Evolutionary conservation across 2,888 invertebrate species (phyloP), one percentile per base, ranked within the genome.

Genomic region (Nephrocerus scutellatus): DNA sequence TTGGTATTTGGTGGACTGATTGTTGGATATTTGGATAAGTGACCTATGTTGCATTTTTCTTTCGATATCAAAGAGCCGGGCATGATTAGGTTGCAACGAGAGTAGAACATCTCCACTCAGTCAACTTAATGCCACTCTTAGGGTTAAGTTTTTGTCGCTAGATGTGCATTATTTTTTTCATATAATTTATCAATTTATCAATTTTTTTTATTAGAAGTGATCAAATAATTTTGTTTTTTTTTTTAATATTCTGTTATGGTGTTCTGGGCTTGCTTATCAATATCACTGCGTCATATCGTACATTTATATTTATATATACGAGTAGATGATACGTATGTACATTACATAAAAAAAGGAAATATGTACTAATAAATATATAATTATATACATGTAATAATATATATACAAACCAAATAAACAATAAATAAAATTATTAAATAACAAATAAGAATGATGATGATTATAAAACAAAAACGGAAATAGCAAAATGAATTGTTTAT

Each of bases 201-300:
- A 22, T 22, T 22, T 8, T 46, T 39, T 37, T 13, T 39, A 30
- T 29, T 21, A 43, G 10, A 8, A 10, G 24, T 35, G 22, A 28
- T 34, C 46, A 30, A 44, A 23, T 28, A 16, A 41, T 43, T 40
- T 43, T 40, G 39, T 37, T 29, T n/a, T n/a, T 35, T 25, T 21
- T 26, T 23, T 41, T 25, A 36, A 39, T 38, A 20, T 40, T 45
- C 47, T 43, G n/a, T n/a, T n/a, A n/a, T 33, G 37, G 48, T 56
- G 60, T 56, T 59, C 59, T 63, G 60, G 57, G 57, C 61, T 63
- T 61, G 63, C 59, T 65, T 59, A 46, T 42, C 10, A 50, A 60
- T 62, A 62, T 62, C 60, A 68, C 60, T 64, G 65, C 66, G 67
- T 66, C 68, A 68, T 68, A 68, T 68, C 68, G 66, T 67, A 66